phyloP scores from a whole-genome alignment of 2,797 vertebrate genomes.

The Hephaestus fuliginosus region DNA sequence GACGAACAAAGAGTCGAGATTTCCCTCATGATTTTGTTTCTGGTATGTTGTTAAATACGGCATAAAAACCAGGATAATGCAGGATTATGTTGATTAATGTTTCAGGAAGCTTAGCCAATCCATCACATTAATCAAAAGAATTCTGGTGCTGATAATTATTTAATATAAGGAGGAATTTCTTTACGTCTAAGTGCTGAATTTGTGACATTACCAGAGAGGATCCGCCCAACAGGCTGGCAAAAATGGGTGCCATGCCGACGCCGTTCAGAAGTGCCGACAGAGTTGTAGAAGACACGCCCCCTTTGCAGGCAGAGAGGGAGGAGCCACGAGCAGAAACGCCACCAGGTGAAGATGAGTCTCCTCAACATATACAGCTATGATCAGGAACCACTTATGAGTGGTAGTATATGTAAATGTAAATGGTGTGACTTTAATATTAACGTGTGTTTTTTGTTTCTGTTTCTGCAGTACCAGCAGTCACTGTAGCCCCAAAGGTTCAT shows the following conservation, averaged over 20 bases:
- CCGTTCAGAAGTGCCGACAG: slow-evolving; percentile 86
- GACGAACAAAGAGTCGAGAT: background rate
- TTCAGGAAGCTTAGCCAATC: slow-evolving; percentile 21
- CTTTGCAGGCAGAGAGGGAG: slow-evolving; percentile 78
- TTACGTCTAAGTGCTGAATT: background rate
- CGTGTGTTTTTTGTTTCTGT: background rate
- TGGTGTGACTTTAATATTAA: background rate
- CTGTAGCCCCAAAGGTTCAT: slow-evolving; percentile 67
- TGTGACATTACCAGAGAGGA: slow-evolving; percentile 87
- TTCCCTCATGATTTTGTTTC: slow-evolving; percentile 2
- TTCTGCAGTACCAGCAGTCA: slow-evolving; percentile 49
- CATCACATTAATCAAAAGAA: slow-evolving; percentile 33
- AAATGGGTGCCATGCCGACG: slow-evolving; percentile 93
- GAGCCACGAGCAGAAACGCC: slow-evolving; percentile 73
- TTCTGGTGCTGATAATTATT: background rate
- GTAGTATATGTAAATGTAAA: background rate
- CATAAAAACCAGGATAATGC: slow-evolving; percentile 53
- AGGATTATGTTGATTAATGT: slow-evolving; percentile 61
- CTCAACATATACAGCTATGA: background rate
- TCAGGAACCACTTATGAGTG: background rate
- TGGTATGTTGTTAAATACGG: background rate
- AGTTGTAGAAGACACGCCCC: slow-evolving; percentile 65
- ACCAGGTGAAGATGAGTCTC: slow-evolving; percentile 68
- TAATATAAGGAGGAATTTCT: background rate
- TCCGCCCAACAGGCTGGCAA: slow-evolving; percentile 87